Conservation (phyloP, 2,113 vertebrate genomes). For the Sinocyclocheilus anshuiensis region DNA sequence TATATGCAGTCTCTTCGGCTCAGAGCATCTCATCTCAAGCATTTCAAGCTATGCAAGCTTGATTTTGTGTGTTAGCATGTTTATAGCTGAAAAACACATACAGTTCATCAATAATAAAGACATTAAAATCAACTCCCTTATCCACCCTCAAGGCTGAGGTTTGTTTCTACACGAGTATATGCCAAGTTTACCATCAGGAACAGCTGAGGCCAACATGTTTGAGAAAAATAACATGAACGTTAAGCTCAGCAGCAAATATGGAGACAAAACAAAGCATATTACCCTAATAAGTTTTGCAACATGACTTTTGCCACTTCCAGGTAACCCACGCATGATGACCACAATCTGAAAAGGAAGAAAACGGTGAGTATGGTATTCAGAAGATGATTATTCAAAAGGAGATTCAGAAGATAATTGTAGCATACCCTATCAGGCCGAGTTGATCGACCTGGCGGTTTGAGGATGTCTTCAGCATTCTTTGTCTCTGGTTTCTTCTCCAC, state of each 20-base stretch:
- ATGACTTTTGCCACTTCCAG: slow-evolving; percentile 98
- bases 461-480: slow-evolving; percentile 95
- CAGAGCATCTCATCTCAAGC: not conserved
- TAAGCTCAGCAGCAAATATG: not conserved
- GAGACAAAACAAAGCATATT: slow-evolving; percentile 61
- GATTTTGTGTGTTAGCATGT: not conserved
- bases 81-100: too few species aligned
- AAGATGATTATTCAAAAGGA: not conserved
- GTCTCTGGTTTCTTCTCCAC: slow-evolving; percentile 95
- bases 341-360: slow-evolving; percentile 86
- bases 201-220: too few species aligned
- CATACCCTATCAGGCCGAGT: slow-evolving; percentile 90
- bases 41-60: not conserved
- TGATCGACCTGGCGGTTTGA: slow-evolving; percentile 90
- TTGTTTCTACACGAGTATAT: too few species aligned
- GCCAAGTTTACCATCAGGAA: too few species aligned
- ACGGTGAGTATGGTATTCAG: not conserved
- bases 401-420: not conserved
- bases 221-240: too few species aligned
- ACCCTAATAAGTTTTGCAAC: slow-evolving; percentile 97
- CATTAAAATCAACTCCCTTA: too few species aligned
- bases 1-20: not conserved
- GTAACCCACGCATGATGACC: slow-evolving; percentile 96
- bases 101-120: too few species aligned
- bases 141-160: too few species aligned